Percentiles rank a stretch among this genome's conserved stretches.
Evolutionary conservation across 1,140 invertebrate species (phyloP).

Genomic region (Meloidogyne hapla): DNA sequence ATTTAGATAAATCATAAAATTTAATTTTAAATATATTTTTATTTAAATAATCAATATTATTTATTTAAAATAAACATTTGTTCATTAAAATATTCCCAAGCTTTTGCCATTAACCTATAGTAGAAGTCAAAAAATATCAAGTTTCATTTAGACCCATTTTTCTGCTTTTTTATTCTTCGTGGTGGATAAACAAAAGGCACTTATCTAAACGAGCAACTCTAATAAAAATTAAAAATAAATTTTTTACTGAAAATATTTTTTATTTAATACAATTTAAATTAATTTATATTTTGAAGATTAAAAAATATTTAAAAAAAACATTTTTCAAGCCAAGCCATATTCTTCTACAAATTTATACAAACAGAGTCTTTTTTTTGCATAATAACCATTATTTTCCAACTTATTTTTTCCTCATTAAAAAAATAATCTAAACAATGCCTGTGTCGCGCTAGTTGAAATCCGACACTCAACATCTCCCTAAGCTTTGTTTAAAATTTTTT

Average conservation of each 20-base stretch:
- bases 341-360: too few species aligned
- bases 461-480: too few species aligned
- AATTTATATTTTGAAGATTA: too few species aligned
- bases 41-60: neutral
- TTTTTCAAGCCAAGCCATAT: too few species aligned
- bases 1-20: neutral
- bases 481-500: too few species aligned
- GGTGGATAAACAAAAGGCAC: neutral
- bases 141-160: neutral
- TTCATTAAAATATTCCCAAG: neutral
- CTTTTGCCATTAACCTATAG: neutral
- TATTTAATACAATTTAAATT: neutral
- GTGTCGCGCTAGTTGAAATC: too few species aligned
- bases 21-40: neutral
- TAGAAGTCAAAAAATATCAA: neutral
- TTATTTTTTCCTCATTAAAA: too few species aligned
- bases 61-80: slow-evolving; percentile 4
- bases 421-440: too few species aligned
- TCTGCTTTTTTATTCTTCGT: neutral
- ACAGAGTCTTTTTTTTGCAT: too few species aligned
- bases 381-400: too few species aligned
- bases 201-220: neutral
- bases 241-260: neutral
- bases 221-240: neutral
- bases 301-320: too few species aligned